These are phyloP conservation scores for Chionoecetes opilio DNA, from an alignment of 1,140 invertebrate genomes.

Conservation along the genomic window DNA sequence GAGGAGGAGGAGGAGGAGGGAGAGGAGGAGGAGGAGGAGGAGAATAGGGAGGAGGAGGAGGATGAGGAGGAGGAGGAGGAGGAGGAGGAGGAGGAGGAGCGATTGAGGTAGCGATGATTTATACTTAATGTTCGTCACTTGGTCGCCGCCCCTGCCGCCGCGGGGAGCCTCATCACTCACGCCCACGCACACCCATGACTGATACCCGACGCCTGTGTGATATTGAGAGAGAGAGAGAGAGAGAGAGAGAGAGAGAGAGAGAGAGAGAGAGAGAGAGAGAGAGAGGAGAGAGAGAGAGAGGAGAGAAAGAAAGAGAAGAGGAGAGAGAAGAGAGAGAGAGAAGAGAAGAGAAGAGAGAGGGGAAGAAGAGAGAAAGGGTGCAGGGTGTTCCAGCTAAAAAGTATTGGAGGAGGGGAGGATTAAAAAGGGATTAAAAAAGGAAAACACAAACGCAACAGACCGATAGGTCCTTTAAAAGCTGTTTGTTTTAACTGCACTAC, in stretches of 20 bases:
- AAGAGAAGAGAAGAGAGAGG: constrained; percentile 3
- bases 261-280: constrained; percentile 5
- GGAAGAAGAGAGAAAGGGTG: neutral
- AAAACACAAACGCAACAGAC: too few relatives aligned
- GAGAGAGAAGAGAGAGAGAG: neutral
- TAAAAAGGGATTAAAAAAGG: neutral
- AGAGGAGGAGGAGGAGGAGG: neutral
- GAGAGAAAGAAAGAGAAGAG: neutral
- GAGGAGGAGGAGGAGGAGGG: neutral
- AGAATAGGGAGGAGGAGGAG: constrained; percentile 11
- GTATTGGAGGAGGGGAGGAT: neutral
- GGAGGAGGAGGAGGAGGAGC: neutral
- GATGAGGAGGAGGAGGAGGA: constrained; percentile 5
- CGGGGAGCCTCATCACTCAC: constrained; percentile 23
- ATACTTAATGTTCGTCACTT: constrained; percentile 54
- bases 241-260: constrained; percentile 29
- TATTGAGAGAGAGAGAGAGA: neutral
- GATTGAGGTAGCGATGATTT: constrained; percentile 38
- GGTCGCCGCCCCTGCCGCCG: neutral
- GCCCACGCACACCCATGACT: neutral
- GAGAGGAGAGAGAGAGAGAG: constrained; percentile 4
- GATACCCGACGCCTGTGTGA: too few relatives aligned
- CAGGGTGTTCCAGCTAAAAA: neutral
- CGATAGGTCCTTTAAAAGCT: too few relatives aligned
- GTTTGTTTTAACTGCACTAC: too few relatives aligned